Evolutionary conservation across 2,888 invertebrate genomes (phyloP).

Genomic region (Plemyria rubiginata): DNA sequence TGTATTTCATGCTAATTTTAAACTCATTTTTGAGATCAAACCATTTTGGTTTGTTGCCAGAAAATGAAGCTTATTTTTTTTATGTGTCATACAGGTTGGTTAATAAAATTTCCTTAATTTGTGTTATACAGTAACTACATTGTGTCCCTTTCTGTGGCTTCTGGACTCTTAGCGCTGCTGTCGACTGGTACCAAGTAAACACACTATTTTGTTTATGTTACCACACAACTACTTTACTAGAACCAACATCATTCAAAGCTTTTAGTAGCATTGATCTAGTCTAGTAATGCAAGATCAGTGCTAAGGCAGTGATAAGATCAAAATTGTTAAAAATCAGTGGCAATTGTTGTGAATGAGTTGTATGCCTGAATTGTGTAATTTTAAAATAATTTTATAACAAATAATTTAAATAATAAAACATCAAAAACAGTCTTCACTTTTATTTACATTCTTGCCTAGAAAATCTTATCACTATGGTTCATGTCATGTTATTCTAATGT

Average conservation of each 20-base stretch:
- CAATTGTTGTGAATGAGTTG: slow-evolving; percentile 44
- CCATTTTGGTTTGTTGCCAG: slow-evolving; percentile 6
- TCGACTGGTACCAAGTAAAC: slow-evolving; percentile 94
- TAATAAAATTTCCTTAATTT: slow-evolving; percentile 46
- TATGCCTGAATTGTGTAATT: slow-evolving; percentile 41
- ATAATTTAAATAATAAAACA: slow-evolving; percentile 71
- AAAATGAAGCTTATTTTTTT: slow-evolving; percentile 7
- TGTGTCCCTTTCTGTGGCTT: slow-evolving; percentile 94
- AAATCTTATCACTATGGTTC: slow-evolving; percentile 60
- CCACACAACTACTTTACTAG: slow-evolving; percentile 34
- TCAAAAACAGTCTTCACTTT: slow-evolving; percentile 68
- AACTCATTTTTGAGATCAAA: not conserved
- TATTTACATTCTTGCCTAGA: slow-evolving; percentile 72
- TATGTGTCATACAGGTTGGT: slow-evolving; percentile 38
- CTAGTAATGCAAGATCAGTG: not conserved
- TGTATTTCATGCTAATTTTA: not conserved
- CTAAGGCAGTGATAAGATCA: slow-evolving; percentile 20
- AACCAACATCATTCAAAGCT: not conserved
- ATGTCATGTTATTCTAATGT: slow-evolving; percentile 46
- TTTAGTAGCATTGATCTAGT: not conserved
- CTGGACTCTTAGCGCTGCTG: slow-evolving; percentile 95
- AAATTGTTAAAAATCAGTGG: slow-evolving; percentile 34
- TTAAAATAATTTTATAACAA: slow-evolving; percentile 64
- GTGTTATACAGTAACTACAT: slow-evolving; percentile 90
- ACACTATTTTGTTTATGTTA: slow-evolving; percentile 37